A percentile compares a stretch with the other conserved stretches of the same genome.
These are phyloP conservation scores for Actias luna DNA, from an alignment of 2,888 invertebrate genomes.

Conservation along the genomic window DNA sequence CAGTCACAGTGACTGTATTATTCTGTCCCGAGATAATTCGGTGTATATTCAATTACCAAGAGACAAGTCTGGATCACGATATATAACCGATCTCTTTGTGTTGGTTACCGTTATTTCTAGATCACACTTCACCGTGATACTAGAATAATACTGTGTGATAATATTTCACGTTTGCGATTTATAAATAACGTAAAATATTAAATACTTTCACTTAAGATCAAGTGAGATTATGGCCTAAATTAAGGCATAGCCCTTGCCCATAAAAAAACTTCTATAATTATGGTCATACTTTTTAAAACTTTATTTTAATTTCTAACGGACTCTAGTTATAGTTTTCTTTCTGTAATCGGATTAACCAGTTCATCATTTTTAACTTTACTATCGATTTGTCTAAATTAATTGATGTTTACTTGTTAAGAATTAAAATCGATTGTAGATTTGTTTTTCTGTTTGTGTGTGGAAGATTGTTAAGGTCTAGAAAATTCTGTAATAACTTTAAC, in stretches of 20 bases:
- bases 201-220: too few species aligned
- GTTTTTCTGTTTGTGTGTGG: background rate
- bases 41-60: too few species aligned
- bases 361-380: background rate
- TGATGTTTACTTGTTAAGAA: background rate
- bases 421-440: background rate
- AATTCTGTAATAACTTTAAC: background rate
- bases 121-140: too few species aligned
- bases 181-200: too few species aligned
- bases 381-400: background rate
- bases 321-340: background rate
- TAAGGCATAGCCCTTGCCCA: background rate
- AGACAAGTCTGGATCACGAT: too few species aligned
- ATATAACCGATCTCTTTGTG: too few species aligned
- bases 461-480: background rate
- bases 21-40: too few species aligned
- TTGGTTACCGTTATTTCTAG: too few species aligned
- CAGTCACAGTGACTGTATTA: too few species aligned
- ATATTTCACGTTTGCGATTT: too few species aligned
- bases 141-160: too few species aligned
- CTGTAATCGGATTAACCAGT: background rate
- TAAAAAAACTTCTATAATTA: background rate
- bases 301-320: background rate
- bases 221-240: too few species aligned
- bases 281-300: background rate